Conservation (phyloP, 2,113 vertebrate species). For the Columba janthina region DNA sequence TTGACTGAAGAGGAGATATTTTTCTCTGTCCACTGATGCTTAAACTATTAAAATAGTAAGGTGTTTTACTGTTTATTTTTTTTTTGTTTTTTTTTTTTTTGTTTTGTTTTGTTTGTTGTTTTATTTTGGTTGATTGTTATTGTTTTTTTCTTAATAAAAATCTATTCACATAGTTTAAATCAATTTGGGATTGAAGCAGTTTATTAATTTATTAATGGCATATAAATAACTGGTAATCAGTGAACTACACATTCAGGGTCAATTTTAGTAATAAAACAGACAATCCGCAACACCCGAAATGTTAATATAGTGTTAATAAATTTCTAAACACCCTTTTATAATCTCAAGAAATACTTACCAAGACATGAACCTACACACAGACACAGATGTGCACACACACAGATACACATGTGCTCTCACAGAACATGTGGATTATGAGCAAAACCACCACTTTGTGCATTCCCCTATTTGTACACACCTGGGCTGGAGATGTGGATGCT, state of each 20-base stretch:
- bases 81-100: neutral
- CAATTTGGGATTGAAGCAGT: neutral
- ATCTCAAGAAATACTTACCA: neutral
- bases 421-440: neutral
- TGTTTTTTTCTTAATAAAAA: neutral
- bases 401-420: no score
- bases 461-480: no score
- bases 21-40: neutral
- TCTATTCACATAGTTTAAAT: neutral
- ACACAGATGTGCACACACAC: neutral
- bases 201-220: neutral
- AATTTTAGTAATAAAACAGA: neutral
- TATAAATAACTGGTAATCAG: neutral
- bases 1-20: neutral
- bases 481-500: neutral
- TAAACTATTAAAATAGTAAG: neutral
- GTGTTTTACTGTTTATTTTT: neutral
- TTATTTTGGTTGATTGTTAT: no score
- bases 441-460: rapidly evolving
- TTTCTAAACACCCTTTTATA: neutral
- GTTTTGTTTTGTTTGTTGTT: no score
- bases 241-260: neutral
- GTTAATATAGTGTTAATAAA: neutral
- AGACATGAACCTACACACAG: neutral
- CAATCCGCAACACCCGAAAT: neutral